Conservation (phyloP, 1,140 invertebrate genomes). For the Trichonephila inaurata region DNA sequence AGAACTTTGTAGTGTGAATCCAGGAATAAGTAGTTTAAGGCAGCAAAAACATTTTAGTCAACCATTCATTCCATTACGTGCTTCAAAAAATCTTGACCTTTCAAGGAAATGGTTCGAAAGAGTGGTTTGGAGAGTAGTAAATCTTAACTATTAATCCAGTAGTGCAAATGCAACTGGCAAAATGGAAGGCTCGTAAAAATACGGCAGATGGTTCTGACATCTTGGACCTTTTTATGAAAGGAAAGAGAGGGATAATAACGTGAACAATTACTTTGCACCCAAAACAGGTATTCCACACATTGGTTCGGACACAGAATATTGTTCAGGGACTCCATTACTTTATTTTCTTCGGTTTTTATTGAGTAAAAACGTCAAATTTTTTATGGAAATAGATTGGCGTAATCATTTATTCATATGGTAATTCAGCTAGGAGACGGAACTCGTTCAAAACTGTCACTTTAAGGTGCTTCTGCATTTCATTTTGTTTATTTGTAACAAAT, state of each 20-base stretch:
- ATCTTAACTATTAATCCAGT: constrained; percentile 65
- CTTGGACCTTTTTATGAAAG: constrained; percentile 19
- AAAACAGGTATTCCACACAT: constrained; percentile 46
- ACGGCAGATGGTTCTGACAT: constrained; percentile 53
- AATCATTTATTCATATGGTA: not conserved
- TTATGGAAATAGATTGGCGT: not conserved
- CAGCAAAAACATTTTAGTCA: not conserved
- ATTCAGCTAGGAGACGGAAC: not conserved
- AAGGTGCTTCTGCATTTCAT: no score
- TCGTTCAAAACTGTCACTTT: not conserved
- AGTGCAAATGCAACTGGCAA: constrained; percentile 60
- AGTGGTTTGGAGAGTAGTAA: constrained; percentile 49
- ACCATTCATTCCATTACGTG: not conserved
- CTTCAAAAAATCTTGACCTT: constrained; percentile 31
- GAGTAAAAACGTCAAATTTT: not conserved
- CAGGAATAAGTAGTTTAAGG: not conserved
- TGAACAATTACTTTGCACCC: constrained; percentile 53
- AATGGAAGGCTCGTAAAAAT: constrained; percentile 54
- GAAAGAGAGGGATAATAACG: constrained; percentile 42
- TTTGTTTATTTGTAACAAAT: no score
- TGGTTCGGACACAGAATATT: not conserved
- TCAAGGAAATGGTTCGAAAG: constrained; percentile 57
- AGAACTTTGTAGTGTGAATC: not conserved
- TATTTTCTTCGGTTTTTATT: not conserved
- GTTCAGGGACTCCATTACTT: not conserved